phyloP scores from a whole-genome alignment of 2,113 vertebrate species.

The Pleuronectes platessa region DNA sequence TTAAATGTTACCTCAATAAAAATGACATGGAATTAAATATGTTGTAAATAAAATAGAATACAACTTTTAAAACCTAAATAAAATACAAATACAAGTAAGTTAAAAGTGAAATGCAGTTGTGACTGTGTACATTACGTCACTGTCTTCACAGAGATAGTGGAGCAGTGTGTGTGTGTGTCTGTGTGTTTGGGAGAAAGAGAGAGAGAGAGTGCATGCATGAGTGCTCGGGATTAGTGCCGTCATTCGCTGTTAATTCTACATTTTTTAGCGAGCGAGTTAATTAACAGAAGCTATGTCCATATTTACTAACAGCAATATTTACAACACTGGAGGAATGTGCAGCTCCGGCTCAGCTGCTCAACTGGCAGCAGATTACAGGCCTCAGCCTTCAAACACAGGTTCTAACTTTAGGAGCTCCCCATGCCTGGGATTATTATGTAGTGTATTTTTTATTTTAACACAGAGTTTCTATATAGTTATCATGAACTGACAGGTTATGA shows the following conservation, averaged over 20 bases:
- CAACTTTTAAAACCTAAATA: too few species aligned
- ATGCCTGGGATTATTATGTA: background rate
- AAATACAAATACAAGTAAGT: too few species aligned
- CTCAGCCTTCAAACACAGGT: background rate
- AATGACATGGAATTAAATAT: too few species aligned
- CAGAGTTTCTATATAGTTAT: background rate
- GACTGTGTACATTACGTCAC: background rate
- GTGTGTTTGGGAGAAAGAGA: background rate
- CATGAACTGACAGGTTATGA: conserved; percentile 73
- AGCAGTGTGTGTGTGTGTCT: background rate
- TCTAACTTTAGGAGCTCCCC: background rate
- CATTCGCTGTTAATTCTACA: conserved; percentile 43
- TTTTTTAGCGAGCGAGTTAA: conserved; percentile 25
- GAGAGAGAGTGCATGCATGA: background rate
- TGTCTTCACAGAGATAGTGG: background rate
- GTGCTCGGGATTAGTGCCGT: conserved; percentile 17
- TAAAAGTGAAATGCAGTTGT: background rate
- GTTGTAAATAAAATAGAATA: too few species aligned
- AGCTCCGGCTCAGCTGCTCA: background rate
- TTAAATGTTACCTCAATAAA: too few species aligned
- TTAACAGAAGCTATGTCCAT: conserved; percentile 28
- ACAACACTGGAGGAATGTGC: background rate
- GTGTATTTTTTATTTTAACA: too few species aligned
- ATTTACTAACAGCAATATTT: conserved; percentile 41
- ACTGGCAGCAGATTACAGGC: background rate